Evolutionary conservation across 2,113 vertebrate genomes (phyloP).

Genomic region (Cebus imitator): DNA sequence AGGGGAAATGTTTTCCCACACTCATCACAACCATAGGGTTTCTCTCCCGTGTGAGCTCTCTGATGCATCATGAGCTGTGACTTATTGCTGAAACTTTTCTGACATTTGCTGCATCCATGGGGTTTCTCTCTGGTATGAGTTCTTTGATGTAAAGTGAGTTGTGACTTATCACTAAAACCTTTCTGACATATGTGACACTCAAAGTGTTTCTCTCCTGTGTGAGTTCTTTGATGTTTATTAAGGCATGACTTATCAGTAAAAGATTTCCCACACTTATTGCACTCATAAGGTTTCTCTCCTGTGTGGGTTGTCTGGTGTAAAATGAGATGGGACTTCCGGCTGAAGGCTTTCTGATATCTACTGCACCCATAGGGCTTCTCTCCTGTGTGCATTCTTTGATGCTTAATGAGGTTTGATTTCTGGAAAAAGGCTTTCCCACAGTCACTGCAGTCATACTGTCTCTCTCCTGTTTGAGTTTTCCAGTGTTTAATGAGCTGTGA

Average conservation of each 20-base stretch:
- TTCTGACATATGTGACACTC: not conserved
- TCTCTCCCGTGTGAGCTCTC: not conserved
- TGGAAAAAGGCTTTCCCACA: not conserved
- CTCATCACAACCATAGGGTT: not conserved
- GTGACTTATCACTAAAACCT: not conserved
- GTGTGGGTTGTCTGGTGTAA: constrained; percentile 14
- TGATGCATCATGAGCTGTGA: constrained; percentile 24
- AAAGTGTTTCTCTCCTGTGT: constrained; percentile 17
- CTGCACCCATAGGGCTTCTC: not conserved
- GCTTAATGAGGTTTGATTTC: not conserved
- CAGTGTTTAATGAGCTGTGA: not conserved
- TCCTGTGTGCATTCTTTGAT: not conserved
- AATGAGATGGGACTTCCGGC: not conserved
- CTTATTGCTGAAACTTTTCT: constrained; percentile 10
- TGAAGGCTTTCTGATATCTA: not conserved
- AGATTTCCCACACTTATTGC: not conserved
- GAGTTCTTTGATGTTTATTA: not conserved
- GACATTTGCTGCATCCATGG: constrained; percentile 13
- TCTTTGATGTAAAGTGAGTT: constrained; percentile 18
- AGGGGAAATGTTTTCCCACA: constrained; percentile 19
- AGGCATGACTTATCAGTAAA: constrained; percentile 13
- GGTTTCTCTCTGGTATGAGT: constrained; percentile 2
- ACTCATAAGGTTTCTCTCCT: not conserved
- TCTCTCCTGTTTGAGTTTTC: not conserved
- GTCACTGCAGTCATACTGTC: not conserved